Evolutionary conservation across 1,140 invertebrate genomes (phyloP).

Genomic region (Tetragonula clypearis): DNA sequence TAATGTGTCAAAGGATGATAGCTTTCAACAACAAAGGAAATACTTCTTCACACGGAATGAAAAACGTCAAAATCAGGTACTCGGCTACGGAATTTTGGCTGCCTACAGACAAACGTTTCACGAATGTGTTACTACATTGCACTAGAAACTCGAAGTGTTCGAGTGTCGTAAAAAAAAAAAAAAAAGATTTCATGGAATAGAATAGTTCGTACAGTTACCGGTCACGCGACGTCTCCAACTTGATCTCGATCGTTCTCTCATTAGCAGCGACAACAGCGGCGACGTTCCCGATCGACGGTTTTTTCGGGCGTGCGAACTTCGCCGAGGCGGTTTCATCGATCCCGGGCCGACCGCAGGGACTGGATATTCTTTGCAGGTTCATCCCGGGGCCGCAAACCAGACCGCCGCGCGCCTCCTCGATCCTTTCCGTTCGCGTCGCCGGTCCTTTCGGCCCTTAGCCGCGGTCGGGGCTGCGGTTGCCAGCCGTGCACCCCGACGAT

Average conservation of each 20-base stretch:
- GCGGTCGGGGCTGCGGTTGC: constrained; percentile 60
- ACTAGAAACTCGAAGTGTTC: too few species aligned
- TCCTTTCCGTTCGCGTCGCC: constrained; percentile 53
- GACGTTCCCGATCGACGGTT: not conserved
- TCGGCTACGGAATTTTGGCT: too few species aligned
- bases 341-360: constrained; percentile 40
- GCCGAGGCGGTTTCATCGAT: constrained; percentile 43
- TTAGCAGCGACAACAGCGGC: not conserved
- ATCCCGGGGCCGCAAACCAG: constrained; percentile 55
- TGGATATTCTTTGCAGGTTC: constrained; percentile 54
- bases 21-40: too few species aligned
- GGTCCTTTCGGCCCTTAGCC: constrained; percentile 56
- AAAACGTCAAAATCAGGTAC: too few species aligned
- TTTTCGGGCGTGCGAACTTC: constrained; percentile 45
- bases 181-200: not conserved
- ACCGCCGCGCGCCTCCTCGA: constrained; percentile 47
- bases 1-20: too few species aligned
- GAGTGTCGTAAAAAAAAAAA: too few species aligned
- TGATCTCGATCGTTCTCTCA: not conserved
- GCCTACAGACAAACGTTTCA: too few species aligned
- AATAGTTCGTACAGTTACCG: not conserved
- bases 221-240: not conserved
- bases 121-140: too few species aligned
- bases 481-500: constrained; percentile 52
- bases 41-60: too few species aligned